Base-by-base conservation (phyloP, 2,888 invertebrate species). In the Hypomecis atomaria region DNA sequence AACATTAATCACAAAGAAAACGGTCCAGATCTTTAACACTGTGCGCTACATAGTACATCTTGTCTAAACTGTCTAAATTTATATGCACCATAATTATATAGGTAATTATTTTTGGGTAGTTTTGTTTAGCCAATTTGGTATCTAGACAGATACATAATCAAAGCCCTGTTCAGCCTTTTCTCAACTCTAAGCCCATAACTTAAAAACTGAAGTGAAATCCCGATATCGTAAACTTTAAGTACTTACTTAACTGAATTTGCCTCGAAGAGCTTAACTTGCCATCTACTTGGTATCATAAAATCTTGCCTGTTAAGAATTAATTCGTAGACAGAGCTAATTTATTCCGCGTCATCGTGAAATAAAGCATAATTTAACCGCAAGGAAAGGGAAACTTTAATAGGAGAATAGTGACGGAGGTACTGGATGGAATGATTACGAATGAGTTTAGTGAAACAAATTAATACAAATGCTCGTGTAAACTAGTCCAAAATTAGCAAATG, bases 291-390 rank as follows among this genome's bases (percentile, higher is more conserved):
- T 65, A 44, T 61, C 65, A 64, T 62, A 63, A 61, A 56, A 56
- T 56, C 56, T 56, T 7, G 40, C 57, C 59, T 66, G 58, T 59
- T 50, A 54, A 53, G 52, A 11, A 65, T 67, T 63, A 61, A 67
- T 66, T 62, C 63, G 44, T 37, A 47, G 56, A 63, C 65, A 65
- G 40, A 65, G 38, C 61, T 59, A 54, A 70, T 65, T 70, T 67
- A 65, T 62, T 57, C 34, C 65, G 55, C 52, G 61, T 65, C 69
- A 63, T 70, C 63, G 56, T 61, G 23, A 42, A 49, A 63, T 57
- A 62, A 62, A 40, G 60, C 34, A 58, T 44, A 55, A 59, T 59
- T 45, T 45, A 45, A 56, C n/a, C 52, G 47, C 47, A 13, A 42
- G 48, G 40, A 47, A 40, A 55, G 43, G 47, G 56, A 52, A 59